phyloP scores from a whole-genome alignment of 2,113 vertebrate species.

The Cariama cristata region DNA sequence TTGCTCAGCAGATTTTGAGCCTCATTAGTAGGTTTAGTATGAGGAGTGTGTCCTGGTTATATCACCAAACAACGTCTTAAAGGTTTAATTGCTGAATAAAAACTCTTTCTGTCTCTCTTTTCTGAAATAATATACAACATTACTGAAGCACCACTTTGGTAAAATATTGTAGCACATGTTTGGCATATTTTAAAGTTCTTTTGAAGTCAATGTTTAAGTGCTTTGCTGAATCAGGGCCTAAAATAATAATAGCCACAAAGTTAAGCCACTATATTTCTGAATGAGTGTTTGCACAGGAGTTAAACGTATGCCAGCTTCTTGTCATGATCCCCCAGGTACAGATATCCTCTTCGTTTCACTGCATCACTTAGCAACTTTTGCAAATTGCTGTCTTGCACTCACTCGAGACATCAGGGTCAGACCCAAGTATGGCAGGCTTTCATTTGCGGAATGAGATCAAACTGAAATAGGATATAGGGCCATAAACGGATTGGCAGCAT shows the following conservation, averaged over 20 bases:
- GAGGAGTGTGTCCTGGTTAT: neutral
- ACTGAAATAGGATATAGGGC: slow-evolving; percentile 5
- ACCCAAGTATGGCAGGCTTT: neutral
- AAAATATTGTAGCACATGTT: neutral
- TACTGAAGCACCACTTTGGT: neutral
- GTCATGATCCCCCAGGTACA: neutral
- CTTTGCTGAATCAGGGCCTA: slow-evolving; percentile 49
- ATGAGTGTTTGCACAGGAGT: neutral
- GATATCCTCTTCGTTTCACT: neutral
- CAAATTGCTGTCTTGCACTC: neutral
- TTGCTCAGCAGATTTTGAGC: slow-evolving; percentile 43
- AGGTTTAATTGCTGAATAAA: neutral
- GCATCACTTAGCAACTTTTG: neutral
- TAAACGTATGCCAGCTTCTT: neutral
- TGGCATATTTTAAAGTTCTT: neutral
- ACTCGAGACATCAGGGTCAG: neutral
- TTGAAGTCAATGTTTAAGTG: slow-evolving; percentile 36
- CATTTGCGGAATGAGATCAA: slow-evolving; percentile 17
- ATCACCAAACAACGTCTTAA: neutral
- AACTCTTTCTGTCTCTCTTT: neutral
- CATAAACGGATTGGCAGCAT: slow-evolving; percentile 30
- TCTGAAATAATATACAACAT: neutral
- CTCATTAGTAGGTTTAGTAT: neutral
- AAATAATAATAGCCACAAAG: neutral
- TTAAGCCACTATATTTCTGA: slow-evolving; percentile 15